A percentile compares a stretch with the other conserved stretches of the same genome.
These are phyloP conservation scores for Apocheima hispidaria DNA, from an alignment of 2,888 invertebrate species.

Conservation along the genomic window DNA sequence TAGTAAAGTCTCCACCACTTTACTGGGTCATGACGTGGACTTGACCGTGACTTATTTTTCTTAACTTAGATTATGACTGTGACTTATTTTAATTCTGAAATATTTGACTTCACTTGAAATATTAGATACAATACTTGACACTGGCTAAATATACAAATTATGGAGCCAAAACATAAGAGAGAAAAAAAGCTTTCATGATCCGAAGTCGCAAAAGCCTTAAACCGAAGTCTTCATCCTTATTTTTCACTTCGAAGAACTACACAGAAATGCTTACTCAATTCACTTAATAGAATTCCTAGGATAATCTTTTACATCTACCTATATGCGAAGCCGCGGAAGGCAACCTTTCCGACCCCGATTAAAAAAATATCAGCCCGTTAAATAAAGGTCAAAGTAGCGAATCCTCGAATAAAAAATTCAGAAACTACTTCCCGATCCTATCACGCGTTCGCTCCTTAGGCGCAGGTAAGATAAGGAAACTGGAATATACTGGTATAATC, in stretches of 20 bases:
- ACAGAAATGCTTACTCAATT: not conserved
- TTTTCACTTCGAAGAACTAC: not conserved
- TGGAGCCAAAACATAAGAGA: too few relatives aligned
- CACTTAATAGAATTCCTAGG: slow-evolving; percentile 12
- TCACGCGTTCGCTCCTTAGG: slow-evolving; percentile 31
- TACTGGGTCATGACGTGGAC: too few relatives aligned
- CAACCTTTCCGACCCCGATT: slow-evolving; percentile 18
- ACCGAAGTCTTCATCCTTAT: not conserved
- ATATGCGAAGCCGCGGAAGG: not conserved
- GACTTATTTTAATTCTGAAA: too few relatives aligned
- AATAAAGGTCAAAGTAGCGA: slow-evolving; percentile 36
- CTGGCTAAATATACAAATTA: too few relatives aligned
- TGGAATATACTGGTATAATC: slow-evolving; percentile 33
- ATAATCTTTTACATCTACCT: slow-evolving; percentile 2
- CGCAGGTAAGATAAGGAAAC: slow-evolving; percentile 29
- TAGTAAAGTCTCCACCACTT: too few relatives aligned
- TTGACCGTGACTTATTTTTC: too few relatives aligned
- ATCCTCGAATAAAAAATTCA: slow-evolving; percentile 40
- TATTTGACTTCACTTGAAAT: too few relatives aligned
- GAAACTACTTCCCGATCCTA: slow-evolving; percentile 38
- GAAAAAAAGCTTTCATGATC: too few relatives aligned
- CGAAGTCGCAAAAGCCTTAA: not conserved
- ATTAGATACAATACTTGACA: too few relatives aligned
- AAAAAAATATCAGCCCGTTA: slow-evolving; percentile 33
- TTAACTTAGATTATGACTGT: too few relatives aligned